Evolutionary conservation across 2,113 vertebrate species (phyloP).

Genomic region (Festucalex cinctus): DNA sequence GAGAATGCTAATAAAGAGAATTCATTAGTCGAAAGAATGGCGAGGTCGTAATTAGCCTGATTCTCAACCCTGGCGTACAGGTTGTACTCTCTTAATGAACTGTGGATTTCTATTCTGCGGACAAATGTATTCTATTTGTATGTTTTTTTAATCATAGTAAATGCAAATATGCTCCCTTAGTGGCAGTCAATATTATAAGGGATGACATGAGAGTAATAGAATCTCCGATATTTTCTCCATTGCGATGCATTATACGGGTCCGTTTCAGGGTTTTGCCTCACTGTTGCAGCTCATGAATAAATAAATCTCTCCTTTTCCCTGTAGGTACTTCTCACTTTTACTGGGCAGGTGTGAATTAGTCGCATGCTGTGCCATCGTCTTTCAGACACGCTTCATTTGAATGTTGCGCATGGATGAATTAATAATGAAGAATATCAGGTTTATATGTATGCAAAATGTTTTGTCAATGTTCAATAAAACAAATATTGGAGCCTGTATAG

Average conservation of each 20-base stretch:
- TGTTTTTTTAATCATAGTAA: too few species aligned
- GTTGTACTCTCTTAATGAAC: slow-evolving; percentile 27
- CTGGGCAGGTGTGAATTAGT: slow-evolving; percentile 5
- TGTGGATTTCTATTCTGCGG: neutral
- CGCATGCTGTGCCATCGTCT: neutral
- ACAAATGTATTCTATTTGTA: slow-evolving; percentile 2
- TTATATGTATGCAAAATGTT: slow-evolving; percentile 17
- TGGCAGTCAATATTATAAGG: neutral
- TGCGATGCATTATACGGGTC: neutral
- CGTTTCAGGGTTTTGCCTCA: slow-evolving; percentile 14
- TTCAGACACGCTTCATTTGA: neutral
- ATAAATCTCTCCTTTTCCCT: slow-evolving; percentile 15
- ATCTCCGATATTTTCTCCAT: neutral
- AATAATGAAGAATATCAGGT: neutral
- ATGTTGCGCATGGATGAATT: neutral
- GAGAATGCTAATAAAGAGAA: slow-evolving; percentile 51
- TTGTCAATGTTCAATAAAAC: too few species aligned
- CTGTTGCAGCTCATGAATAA: slow-evolving; percentile 22
- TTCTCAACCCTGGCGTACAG: slow-evolving; percentile 15
- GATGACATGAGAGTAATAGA: neutral
- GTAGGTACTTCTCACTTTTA: slow-evolving; percentile 27
- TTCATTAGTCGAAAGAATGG: slow-evolving; percentile 54
- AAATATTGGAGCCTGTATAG: too few species aligned
- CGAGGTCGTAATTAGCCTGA: slow-evolving; percentile 51
- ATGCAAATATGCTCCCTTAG: too few species aligned